A percentile compares a stretch with the other conserved stretches of the same genome.
These are phyloP conservation scores for Temnothorax longispinosus DNA, from an alignment of 1,140 invertebrate genomes.

Conservation along the genomic window DNA sequence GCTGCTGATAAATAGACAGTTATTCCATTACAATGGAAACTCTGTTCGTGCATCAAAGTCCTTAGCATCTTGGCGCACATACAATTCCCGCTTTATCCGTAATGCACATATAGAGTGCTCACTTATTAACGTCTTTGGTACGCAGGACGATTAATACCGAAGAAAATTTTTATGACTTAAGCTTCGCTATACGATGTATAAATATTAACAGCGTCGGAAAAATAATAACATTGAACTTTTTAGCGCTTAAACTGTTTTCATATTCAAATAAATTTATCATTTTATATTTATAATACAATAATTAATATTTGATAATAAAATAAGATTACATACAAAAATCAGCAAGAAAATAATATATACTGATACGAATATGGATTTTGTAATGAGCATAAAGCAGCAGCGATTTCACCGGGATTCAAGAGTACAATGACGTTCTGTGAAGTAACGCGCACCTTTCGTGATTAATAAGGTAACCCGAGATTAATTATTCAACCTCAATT, in stretches of 20 bases:
- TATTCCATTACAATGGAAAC: constrained; percentile 58
- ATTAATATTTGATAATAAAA: neutral
- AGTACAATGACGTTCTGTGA: neutral
- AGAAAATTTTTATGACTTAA: constrained; percentile 4
- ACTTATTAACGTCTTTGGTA: neutral
- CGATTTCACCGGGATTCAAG: neutral
- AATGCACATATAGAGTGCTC: neutral
- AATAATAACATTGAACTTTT: neutral
- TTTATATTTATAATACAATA: neutral
- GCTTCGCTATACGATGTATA: neutral
- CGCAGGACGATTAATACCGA: neutral
- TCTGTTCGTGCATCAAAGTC: constrained; percentile 45
- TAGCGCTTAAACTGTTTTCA: neutral
- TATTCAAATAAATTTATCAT: neutral
- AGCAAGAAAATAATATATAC: neutral
- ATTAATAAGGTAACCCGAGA: constrained; percentile 42
- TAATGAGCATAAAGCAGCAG: neutral
- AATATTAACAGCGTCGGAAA: neutral
- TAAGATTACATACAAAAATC: neutral
- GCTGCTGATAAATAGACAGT: constrained; percentile 60
- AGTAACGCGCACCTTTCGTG: neutral
- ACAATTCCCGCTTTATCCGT: constrained; percentile 27
- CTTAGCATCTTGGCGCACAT: neutral
- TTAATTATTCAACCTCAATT: constrained; percentile 52
- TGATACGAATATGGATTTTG: neutral